Base-by-base conservation (phyloP, 2,888 invertebrate species). In the Cheiracanthium punctorium region DNA sequence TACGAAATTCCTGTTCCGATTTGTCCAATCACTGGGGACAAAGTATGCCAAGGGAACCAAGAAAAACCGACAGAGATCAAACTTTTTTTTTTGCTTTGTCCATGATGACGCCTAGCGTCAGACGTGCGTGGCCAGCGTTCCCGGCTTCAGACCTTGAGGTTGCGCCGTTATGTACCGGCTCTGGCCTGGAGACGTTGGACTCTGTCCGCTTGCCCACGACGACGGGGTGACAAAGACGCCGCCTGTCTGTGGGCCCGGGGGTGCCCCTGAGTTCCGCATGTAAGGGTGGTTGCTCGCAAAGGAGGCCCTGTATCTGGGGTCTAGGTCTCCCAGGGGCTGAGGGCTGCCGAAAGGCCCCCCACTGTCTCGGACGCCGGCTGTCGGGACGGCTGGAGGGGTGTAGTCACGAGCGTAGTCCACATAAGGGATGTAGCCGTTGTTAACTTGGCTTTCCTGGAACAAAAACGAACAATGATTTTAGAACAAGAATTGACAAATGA, bases 361-460 rank as follows among this genome's bases (percentile, higher is more conserved):
- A 82, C 89, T 89, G 82, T 89, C 89, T 69, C 89, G 89, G 37
- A 89, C 91, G 14, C 93, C 93, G 90, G 93, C 93, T 24, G 87
- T 88, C 58, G 85, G 82, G 69, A 88, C 87, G 74, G 95, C 94
- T 5, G 96, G 96, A 1, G 97, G 97, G 90, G 96, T 96, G 92
- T 97, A 97, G 91, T 97, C 97, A 41, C 96, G 94, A 8, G 95
- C 94, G 91, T 96, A 97, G 91, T 97, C 97, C 70, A 96, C 96
- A 91, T 96, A 97, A 0, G 96, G 96, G 88, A 96, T 95, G 91
- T 96, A 96, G 32, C 96, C 96, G 91, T 96, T 96, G 91, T 95
- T 95, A 92, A 95, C 96, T 90, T 96, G 90, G 52, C 88, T 87
- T 82, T 90, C 90, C 90, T 90, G 84, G 10, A 85, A 88, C 12